A percentile compares a stretch with the other conserved stretches of the same genome.
These are phyloP conservation scores for Coregonus suidteri DNA, from an alignment of 2,797 vertebrate genomes.

Conservation along the genomic window DNA sequence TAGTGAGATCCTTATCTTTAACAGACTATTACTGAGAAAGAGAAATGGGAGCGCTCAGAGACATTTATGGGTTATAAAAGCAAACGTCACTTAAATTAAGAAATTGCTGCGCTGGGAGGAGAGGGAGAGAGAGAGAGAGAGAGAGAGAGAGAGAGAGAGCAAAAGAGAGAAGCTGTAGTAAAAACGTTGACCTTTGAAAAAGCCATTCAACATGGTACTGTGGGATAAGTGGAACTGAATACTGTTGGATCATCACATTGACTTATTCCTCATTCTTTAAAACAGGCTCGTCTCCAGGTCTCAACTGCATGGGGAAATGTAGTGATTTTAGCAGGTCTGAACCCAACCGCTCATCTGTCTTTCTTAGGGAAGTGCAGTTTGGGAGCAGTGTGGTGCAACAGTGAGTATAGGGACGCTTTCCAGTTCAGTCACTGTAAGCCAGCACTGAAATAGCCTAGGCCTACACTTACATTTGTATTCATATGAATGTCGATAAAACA, in stretches of 20 bases:
- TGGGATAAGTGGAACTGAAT: background rate
- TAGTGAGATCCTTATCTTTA: constrained; percentile 3
- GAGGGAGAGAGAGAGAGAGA: background rate
- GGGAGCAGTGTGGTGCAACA: background rate
- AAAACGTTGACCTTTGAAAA: background rate
- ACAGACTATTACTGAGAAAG: constrained; percentile 11
- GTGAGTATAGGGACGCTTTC: background rate
- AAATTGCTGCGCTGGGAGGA: background rate
- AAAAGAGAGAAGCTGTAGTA: background rate
- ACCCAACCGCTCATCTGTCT: background rate
- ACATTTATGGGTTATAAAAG: constrained; percentile 11
- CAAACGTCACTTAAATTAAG: constrained; percentile 12
- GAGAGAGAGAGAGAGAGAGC: background rate
- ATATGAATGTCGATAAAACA: background rate
- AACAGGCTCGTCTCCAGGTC: background rate
- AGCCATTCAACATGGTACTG: background rate
- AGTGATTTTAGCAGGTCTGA: background rate
- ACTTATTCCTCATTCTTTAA: background rate
- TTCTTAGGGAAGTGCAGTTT: background rate
- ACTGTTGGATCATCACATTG: background rate
- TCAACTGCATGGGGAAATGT: background rate
- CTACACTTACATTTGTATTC: background rate
- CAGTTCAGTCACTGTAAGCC: background rate
- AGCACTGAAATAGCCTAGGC: background rate
- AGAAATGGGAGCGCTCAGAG: background rate